Evolutionary conservation across 2,113 vertebrate species (phyloP).

Genomic region (Scophthalmus maximus): DNA sequence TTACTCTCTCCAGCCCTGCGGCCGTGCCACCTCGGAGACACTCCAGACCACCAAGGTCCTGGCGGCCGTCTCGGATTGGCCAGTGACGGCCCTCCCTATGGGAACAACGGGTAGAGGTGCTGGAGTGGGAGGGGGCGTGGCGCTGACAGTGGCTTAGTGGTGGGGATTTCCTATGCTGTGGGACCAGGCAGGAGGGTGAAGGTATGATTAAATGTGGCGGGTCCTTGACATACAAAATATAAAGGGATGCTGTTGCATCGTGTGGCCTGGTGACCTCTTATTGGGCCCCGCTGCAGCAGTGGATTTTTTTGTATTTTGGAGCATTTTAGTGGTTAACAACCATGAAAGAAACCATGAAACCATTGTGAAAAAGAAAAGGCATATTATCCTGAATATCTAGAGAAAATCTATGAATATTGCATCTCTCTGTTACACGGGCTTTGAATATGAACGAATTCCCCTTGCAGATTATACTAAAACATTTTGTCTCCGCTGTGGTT

Average conservation of each 20-base stretch:
- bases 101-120: constrained; percentile 65
- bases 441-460: constrained; percentile 45
- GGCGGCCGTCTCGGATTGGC: constrained; percentile 58
- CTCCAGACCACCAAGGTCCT: constrained; percentile 80
- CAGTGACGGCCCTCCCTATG: constrained; percentile 56
- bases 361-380: constrained; percentile 15
- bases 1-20: constrained; percentile 76
- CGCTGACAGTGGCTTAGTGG: constrained; percentile 62
- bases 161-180: constrained; percentile 56
- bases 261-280: constrained; percentile 59
- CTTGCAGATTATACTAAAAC: constrained; percentile 54
- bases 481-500: constrained; percentile 58
- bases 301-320: constrained; percentile 22
- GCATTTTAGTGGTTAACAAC: constrained; percentile 18
- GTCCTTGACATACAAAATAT: constrained; percentile 64
- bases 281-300: not conserved
- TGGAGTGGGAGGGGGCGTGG: constrained; percentile 65
- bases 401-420: constrained; percentile 24
- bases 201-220: constrained; percentile 67
- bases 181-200: constrained; percentile 42
- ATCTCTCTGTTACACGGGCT: constrained; percentile 21
- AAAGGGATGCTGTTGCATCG: constrained; percentile 40
- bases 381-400: constrained; percentile 12
- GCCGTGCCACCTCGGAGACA: constrained; percentile 79
- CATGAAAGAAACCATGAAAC: constrained; percentile 33